Conservation (phyloP, 1,140 invertebrate species). For the Tribolium castaneum region DNA sequence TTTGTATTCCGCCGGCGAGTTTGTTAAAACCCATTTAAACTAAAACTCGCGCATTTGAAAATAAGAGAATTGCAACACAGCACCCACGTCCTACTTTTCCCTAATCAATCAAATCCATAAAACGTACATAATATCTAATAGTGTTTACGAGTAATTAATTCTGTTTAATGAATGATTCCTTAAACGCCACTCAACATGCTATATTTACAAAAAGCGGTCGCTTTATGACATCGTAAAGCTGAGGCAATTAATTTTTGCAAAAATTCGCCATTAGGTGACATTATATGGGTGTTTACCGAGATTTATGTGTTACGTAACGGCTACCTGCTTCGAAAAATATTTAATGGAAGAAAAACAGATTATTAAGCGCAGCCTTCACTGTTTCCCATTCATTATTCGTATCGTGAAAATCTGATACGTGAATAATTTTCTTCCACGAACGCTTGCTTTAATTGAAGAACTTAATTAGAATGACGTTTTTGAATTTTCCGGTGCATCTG, state of each 20-base stretch:
- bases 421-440: not conserved
- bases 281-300: not conserved
- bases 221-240: conserved; percentile 22
- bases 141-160: conserved; percentile 29
- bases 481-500: not conserved
- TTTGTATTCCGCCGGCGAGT: conserved; percentile 15
- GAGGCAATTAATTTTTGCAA: conserved; percentile 9
- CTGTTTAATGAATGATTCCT: conserved; percentile 25
- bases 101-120: conserved; percentile 33
- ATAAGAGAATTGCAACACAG: conserved; percentile 3
- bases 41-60: not conserved
- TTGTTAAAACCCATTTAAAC: not conserved
- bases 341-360: not conserved
- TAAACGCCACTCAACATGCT: conserved; percentile 18
- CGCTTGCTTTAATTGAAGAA: not conserved
- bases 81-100: conserved; percentile 24
- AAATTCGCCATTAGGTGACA: not conserved
- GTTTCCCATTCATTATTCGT: not conserved
- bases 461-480: not conserved
- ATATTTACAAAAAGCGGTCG: not conserved
- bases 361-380: not conserved
- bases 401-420: not conserved
- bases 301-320: not conserved
- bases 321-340: not conserved
- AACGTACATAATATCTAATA: not conserved